phyloP scores from a whole-genome alignment of 1,140 invertebrate species.

The Zaprionus nigranus region DNA sequence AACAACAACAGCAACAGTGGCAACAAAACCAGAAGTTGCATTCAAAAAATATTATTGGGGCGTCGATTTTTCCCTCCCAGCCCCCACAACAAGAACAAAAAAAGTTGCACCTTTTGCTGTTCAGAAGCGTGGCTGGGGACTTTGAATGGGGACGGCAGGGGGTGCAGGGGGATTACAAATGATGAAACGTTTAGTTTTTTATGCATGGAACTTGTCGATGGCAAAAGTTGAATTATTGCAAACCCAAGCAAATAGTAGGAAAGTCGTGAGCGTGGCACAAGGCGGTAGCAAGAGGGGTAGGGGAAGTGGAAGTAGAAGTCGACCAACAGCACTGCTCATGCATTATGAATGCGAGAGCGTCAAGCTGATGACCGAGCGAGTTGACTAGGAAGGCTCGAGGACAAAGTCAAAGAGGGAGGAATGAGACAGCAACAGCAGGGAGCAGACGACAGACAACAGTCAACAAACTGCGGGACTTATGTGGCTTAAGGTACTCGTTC shows the following conservation, averaged over 20 bases:
- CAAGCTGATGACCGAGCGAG: neutral
- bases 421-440: neutral
- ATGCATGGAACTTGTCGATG: constrained; percentile 55
- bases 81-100: constrained; percentile 7
- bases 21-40: constrained; percentile 27
- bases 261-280: neutral
- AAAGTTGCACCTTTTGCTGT: constrained; percentile 44
- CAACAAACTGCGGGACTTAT: constrained; percentile 26
- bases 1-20: constrained; percentile 8
- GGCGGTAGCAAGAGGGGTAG: neutral
- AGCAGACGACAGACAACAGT: constrained; percentile 13
- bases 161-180: constrained; percentile 25
- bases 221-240: constrained; percentile 50
- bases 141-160: neutral
- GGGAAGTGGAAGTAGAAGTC: neutral
- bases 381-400: neutral
- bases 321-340: constrained; percentile 17
- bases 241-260: constrained; percentile 9
- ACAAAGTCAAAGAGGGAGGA: neutral
- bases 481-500: constrained; percentile 20
- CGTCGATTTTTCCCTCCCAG: constrained; percentile 15
- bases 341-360: constrained; percentile 39
- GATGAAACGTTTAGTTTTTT: constrained; percentile 53
- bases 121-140: neutral
- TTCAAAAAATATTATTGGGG: constrained; percentile 53